Base-by-base conservation (phyloP, 2,797 vertebrate genomes). In the Chaetodon trifasciatus region DNA sequence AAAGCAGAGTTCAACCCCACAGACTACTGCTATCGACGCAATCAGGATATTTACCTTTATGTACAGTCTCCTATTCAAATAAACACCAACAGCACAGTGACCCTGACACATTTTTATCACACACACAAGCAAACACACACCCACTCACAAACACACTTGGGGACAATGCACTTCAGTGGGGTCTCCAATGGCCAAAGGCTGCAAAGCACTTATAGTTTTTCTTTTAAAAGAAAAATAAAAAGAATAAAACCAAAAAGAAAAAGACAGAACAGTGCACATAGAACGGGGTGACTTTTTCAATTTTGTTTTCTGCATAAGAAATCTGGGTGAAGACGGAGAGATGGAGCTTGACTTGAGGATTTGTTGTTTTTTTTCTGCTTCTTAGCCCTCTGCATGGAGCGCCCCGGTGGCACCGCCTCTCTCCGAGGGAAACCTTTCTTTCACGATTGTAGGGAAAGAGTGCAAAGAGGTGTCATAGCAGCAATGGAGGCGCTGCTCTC, bases 311-410 rank as follows among this genome's bases (percentile, higher is more conserved):
- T 88, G 82, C 57, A 65, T 76, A 86, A 91, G 81, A 92, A 87
- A 89, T 84, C 71, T 86, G 83, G 87, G 92, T 96, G 95, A 96
- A 95, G 90, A 91, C 91, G 95, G 96, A 97, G 97, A 96, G 95
- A 89, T 79, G 90, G 94, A 96, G 96, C 95, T 96, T 95, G 96
- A 97, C 96, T 97, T 97, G 96, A 98, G 96, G 95, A 94, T 89
- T 85, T 42, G 39, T 82, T 86, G 72, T 65, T 35, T 53, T 70
- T 77, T 68, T 81, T 79, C 81, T 71, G 78, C 81, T 74, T 73
- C 66, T 53, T 8, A 73, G 79, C 67, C 84, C 82, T 82, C 82
- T 57, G 86, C 79, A 39, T 76, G 84, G 86, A 73, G 72, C 63
- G 49, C 28, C 42, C 19, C 16, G 70, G 50, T 2, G 19, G 66